A percentile compares a stretch with the other conserved stretches of the same genome.
phyloP scores from a whole-genome alignment of 2,888 invertebrate species.

The Drosophila quinaria region DNA sequence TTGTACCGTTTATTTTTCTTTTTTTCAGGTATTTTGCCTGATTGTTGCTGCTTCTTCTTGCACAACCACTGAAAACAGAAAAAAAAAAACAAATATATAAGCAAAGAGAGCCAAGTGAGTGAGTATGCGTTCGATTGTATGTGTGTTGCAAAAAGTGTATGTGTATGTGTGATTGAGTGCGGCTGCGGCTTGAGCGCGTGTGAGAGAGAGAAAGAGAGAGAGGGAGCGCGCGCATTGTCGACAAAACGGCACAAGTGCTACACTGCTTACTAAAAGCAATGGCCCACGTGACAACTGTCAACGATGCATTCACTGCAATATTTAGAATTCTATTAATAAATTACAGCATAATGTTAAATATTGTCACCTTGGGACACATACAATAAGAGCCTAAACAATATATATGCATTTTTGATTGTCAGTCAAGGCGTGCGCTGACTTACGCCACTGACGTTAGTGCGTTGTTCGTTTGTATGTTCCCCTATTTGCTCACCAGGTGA shows the following conservation, averaged over 20 bases:
- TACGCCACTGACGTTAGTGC: slow-evolving; percentile 57
- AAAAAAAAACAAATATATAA: slow-evolving; percentile 75
- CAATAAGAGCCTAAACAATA: not conserved
- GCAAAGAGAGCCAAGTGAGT: slow-evolving; percentile 72
- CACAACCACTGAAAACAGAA: slow-evolving; percentile 83
- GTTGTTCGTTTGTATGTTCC: slow-evolving; percentile 56
- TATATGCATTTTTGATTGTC: not conserved
- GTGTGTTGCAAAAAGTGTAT: slow-evolving; percentile 52
- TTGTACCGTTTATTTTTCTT: slow-evolving; percentile 83
- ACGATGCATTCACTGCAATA: slow-evolving; percentile 1
- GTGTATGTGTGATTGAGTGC: slow-evolving; percentile 57
- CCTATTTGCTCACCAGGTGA: slow-evolving; percentile 75
- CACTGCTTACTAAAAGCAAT: slow-evolving; percentile 61
- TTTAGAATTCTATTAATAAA: not conserved
- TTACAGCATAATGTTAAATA: not conserved
- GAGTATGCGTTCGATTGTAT: slow-evolving; percentile 49
- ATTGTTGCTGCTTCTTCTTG: slow-evolving; percentile 83
- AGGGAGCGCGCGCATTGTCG: slow-evolving; percentile 79
- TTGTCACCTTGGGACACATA: not conserved
- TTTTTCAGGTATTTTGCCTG: slow-evolving; percentile 81
- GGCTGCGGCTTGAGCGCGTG: slow-evolving; percentile 66
- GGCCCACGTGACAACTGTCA: slow-evolving; percentile 38
- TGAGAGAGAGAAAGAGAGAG: slow-evolving; percentile 58
- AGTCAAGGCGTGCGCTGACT: slow-evolving; percentile 45
- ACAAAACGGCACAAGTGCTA: slow-evolving; percentile 77